These are phyloP conservation scores for Lacerta viridis DNA, from an alignment of 2,797 vertebrate species.

Conservation along the genomic window DNA sequence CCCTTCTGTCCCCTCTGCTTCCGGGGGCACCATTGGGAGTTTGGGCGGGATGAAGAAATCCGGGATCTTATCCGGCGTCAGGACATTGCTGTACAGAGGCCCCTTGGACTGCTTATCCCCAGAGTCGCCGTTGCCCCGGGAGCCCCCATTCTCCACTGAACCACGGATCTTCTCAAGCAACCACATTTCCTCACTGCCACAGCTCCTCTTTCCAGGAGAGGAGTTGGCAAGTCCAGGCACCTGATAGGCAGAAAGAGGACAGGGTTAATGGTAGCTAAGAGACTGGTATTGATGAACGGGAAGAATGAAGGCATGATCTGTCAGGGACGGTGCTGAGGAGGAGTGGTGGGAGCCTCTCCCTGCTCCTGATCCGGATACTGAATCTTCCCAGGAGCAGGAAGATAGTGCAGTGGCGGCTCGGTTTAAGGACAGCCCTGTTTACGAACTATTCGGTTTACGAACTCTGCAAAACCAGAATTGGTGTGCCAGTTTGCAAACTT, in stretches of 20 bases:
- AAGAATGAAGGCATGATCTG: too few relatives aligned
- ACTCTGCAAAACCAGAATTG: too few relatives aligned
- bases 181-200: conserved; percentile 89
- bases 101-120: conserved; percentile 80
- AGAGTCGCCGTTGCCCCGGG: conserved; percentile 80
- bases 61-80: conserved; percentile 97
- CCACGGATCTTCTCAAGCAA: conserved; percentile 94
- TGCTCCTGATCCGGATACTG: too few relatives aligned
- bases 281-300: too few relatives aligned
- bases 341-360: too few relatives aligned
- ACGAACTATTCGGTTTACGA: too few relatives aligned
- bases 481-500: too few relatives aligned
- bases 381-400: too few relatives aligned
- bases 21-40: conserved; percentile 85
- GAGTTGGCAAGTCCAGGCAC: neutral
- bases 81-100: conserved; percentile 91
- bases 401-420: too few relatives aligned
- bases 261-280: too few relatives aligned
- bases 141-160: conserved; percentile 85
- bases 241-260: neutral
- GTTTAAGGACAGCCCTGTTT: too few relatives aligned
- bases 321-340: too few relatives aligned
- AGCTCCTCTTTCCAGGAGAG: conserved; percentile 47
- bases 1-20: conserved; percentile 76
- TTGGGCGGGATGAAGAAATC: conserved; percentile 98